phyloP scores from a whole-genome alignment of 2,888 invertebrate genomes.

The Hypena proboscidalis region DNA sequence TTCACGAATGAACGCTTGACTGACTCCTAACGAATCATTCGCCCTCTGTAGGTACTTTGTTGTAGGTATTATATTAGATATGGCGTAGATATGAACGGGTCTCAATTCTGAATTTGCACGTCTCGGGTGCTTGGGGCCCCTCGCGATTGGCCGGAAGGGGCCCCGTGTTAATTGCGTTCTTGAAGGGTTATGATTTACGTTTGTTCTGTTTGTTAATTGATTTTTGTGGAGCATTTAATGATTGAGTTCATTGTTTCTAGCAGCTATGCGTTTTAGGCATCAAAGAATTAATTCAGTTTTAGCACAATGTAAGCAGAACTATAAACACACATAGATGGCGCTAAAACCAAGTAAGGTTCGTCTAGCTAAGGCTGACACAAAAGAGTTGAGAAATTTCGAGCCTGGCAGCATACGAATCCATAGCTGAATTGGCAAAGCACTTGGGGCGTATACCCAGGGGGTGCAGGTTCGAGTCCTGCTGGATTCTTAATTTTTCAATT shows the following conservation, averaged over 20 bases:
- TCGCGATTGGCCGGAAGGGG: slow-evolving; percentile 60
- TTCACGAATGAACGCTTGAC: slow-evolving; percentile 78
- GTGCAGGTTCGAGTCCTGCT: no score
- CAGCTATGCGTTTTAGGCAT: slow-evolving; percentile 12
- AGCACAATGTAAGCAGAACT: not conserved
- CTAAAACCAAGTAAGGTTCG: no score
- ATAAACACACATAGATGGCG: no score
- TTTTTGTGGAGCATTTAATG: slow-evolving; percentile 38
- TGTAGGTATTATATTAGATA: slow-evolving; percentile 47
- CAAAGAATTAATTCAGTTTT: not conserved
- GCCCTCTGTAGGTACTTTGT: slow-evolving; percentile 49
- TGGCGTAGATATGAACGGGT: slow-evolving; percentile 59
- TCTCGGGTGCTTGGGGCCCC: slow-evolving; percentile 52
- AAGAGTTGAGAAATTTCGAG: no score
- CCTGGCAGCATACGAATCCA: no score
- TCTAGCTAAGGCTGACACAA: no score
- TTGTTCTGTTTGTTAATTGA: slow-evolving; percentile 51
- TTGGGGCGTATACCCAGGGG: no score
- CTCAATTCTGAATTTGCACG: slow-evolving; percentile 74
- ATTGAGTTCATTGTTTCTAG: slow-evolving; percentile 25
- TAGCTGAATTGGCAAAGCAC: no score
- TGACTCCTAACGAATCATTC: slow-evolving; percentile 79
- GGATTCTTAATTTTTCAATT: no score
- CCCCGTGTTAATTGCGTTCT: slow-evolving; percentile 78
- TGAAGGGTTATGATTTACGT: slow-evolving; percentile 67